Evolutionary conservation across 2,797 vertebrate species (phyloP).

Genomic region (Gastrophryne carolinensis): DNA sequence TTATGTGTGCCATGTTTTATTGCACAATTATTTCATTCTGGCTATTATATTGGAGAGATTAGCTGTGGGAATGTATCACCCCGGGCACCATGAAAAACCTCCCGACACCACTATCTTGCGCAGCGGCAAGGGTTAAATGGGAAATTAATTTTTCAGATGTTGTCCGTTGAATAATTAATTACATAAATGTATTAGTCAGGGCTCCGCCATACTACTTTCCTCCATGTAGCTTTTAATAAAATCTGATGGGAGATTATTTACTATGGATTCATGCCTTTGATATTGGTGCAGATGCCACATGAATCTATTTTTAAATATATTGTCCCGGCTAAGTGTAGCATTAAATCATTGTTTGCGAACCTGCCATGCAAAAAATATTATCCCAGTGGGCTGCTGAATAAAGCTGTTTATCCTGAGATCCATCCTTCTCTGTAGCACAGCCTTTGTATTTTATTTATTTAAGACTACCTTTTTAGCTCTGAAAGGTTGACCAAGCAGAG

Average conservation of each 20-base stretch:
- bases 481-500: too few species aligned
- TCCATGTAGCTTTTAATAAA: constrained; percentile 36
- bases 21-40: not conserved
- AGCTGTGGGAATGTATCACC: not conserved
- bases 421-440: too few species aligned
- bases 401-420: too few species aligned
- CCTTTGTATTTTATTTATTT: too few species aligned
- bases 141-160: not conserved
- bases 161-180: constrained; percentile 24
- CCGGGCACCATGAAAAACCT: not conserved
- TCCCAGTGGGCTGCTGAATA: too few species aligned
- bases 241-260: constrained; percentile 10
- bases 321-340: too few species aligned
- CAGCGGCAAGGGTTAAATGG: not conserved
- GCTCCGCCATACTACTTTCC: not conserved
- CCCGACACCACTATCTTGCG: not conserved
- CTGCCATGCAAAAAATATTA: too few species aligned
- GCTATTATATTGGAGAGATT: not conserved
- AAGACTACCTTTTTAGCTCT: too few species aligned
- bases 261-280: not conserved
- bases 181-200: constrained; percentile 23
- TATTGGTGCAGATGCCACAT: not conserved
- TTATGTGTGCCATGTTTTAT: not conserved
- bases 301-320: too few species aligned
- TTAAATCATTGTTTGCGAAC: too few species aligned